Evolutionary conservation across 1,140 invertebrate species (phyloP).

Genomic region (Theocolax elegans): DNA sequence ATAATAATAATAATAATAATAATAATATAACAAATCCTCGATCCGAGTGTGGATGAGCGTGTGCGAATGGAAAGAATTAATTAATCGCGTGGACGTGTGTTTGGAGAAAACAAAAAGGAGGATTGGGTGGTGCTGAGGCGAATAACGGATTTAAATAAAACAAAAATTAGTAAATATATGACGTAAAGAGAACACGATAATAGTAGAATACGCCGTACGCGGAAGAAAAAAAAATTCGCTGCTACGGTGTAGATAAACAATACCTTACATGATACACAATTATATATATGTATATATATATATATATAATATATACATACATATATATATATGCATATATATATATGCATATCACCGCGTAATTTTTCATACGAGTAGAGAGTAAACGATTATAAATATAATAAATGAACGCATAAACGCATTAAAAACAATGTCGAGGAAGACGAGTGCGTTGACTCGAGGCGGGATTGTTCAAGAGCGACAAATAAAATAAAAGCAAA

Average conservation of each 20-base stretch:
- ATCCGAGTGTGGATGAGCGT: neutral
- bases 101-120: no score
- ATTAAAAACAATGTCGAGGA: no score
- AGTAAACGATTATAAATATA: constrained; percentile 36
- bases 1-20: neutral
- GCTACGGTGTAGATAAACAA: neutral
- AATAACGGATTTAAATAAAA: constrained; percentile 18
- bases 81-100: no score
- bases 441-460: no score
- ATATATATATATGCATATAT: no score
- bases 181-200: neutral
- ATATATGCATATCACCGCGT: constrained; percentile 43
- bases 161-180: neutral
- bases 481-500: constrained; percentile 11
- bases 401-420: constrained; percentile 24
- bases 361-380: constrained; percentile 56
- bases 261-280: constrained; percentile 26
- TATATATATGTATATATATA: constrained; percentile 10
- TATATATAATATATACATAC: no score
- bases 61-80: no score
- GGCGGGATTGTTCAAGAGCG: no score
- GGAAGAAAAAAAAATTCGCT: neutral
- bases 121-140: no score
- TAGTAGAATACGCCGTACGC: neutral
- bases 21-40: no score